These are phyloP conservation scores for Papilio dardanus DNA, from an alignment of 1,140 invertebrate genomes.

Conservation along the genomic window DNA sequence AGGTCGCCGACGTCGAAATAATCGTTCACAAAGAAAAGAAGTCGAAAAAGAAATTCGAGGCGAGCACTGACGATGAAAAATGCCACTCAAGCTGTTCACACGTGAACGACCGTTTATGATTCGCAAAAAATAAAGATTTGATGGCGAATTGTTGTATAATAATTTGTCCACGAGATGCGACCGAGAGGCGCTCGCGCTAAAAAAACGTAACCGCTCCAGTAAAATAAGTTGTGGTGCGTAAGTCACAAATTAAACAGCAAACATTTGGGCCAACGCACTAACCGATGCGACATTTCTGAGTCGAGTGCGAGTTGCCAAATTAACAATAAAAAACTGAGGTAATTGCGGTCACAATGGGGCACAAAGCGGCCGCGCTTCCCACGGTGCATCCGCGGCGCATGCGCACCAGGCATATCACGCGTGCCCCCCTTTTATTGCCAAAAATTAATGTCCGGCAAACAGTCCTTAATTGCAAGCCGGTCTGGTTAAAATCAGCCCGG, in stretches of 20 bases:
- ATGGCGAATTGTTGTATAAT: slow-evolving; percentile 49
- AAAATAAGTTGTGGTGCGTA: slow-evolving; percentile 52
- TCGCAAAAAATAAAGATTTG: slow-evolving; percentile 52
- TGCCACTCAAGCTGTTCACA: slow-evolving; percentile 57
- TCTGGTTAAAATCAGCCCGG: slow-evolving; percentile 50
- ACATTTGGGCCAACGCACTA: slow-evolving; percentile 70
- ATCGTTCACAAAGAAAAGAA: slow-evolving; percentile 40
- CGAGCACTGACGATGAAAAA: slow-evolving; percentile 56
- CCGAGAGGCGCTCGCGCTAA: slow-evolving; percentile 39
- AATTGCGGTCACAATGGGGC: slow-evolving; percentile 76
- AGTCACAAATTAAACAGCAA: slow-evolving; percentile 66
- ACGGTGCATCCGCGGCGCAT: slow-evolving; percentile 66
- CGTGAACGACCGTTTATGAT: slow-evolving; percentile 59
- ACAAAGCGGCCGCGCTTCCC: slow-evolving; percentile 79
- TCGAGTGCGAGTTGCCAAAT: slow-evolving; percentile 64
- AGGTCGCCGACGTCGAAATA: slow-evolving; percentile 14
- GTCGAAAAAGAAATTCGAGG: slow-evolving; percentile 48
- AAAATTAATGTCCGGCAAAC: slow-evolving; percentile 81
- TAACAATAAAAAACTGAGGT: slow-evolving; percentile 69
- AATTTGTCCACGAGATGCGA: slow-evolving; percentile 54
- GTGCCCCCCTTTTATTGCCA: slow-evolving; percentile 79
- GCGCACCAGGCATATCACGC: slow-evolving; percentile 73
- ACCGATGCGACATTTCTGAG: slow-evolving; percentile 70
- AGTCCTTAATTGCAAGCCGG: slow-evolving; percentile 73
- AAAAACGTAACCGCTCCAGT: slow-evolving; percentile 43